Percentiles rank a stretch among this genome's conserved stretches.
These are phyloP conservation scores for Limnothrissa miodon DNA, from an alignment of 2,113 vertebrate species.

Conservation along the genomic window DNA sequence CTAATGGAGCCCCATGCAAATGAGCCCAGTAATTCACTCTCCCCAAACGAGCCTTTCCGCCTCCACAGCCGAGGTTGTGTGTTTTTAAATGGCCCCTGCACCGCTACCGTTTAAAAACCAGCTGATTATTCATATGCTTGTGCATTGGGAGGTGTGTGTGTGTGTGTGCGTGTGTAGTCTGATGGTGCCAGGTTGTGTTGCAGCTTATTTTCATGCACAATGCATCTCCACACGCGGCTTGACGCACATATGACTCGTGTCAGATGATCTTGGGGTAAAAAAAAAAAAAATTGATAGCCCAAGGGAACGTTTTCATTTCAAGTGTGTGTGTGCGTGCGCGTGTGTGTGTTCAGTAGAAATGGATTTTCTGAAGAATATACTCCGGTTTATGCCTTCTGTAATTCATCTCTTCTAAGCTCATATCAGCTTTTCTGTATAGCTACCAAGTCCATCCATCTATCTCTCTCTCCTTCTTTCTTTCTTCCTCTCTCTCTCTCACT, in stretches of 20 bases:
- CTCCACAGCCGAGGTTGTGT: not conserved
- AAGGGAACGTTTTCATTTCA: not conserved
- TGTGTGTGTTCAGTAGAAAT: slow-evolving; percentile 6
- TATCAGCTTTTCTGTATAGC: slow-evolving; percentile 4
- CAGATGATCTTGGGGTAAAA: slow-evolving; percentile 16
- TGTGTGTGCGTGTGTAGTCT: not conserved
- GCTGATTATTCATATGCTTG: not conserved
- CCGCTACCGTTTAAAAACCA: not conserved
- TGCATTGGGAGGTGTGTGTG: slow-evolving; percentile 33
- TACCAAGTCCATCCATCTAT: slow-evolving; percentile 50
- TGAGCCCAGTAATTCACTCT: slow-evolving; percentile 13
- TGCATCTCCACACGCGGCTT: not conserved
- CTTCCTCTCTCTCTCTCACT: not conserved
- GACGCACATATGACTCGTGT: slow-evolving; percentile 13
- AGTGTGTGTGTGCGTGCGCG: not conserved
- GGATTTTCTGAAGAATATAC: slow-evolving; percentile 1
- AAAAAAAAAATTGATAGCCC: slow-evolving; percentile 16
- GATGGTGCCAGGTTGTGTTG: not conserved
- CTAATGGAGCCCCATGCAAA: slow-evolving; percentile 13
- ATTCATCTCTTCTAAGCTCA: not conserved
- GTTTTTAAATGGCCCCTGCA: not conserved
- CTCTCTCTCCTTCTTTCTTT: not conserved
- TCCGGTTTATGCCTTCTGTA: not conserved
- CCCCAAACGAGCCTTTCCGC: not conserved
- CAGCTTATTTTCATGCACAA: not conserved